Evolutionary conservation across 92 coral and sea anemone species (phyloP).

Genomic region (Nematostella vectensis): DNA sequence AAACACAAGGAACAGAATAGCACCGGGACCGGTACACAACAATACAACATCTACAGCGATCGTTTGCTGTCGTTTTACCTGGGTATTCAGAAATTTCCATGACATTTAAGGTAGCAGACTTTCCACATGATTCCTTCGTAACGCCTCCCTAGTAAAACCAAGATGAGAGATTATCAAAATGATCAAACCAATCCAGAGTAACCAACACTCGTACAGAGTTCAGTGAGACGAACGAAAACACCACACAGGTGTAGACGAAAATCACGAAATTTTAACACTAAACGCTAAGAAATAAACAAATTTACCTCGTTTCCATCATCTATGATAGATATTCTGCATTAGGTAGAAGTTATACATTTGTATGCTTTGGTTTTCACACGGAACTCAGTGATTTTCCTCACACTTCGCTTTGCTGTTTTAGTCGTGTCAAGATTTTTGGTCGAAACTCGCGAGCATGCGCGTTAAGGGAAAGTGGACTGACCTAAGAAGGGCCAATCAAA

Average conservation of each 20-base stretch:
- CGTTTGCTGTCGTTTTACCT: constrained; percentile 32
- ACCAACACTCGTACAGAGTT: constrained; percentile 6
- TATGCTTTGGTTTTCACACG: constrained; percentile 5
- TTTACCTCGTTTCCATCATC: constrained; percentile 18
- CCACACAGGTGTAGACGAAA: neutral
- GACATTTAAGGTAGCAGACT: constrained; percentile 31
- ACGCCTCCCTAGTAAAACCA: constrained; percentile 23
- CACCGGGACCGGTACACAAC: neutral
- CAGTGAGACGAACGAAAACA: constrained; percentile 4
- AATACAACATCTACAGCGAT: neutral
- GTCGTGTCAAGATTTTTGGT: neutral
- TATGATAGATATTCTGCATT: constrained; percentile 10
- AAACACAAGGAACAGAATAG: too few relatives aligned
- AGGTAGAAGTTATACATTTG: neutral
- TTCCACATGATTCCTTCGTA: constrained; percentile 51
- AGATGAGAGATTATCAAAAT: neutral
- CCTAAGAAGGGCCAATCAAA: constrained; percentile 58
- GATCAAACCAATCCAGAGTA: constrained; percentile 8
- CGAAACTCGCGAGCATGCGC: constrained; percentile 56
- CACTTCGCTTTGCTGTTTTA: neutral
- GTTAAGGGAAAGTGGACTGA: constrained; percentile 76
- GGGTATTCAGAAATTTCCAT: constrained; percentile 75
- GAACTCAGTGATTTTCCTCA: neutral
- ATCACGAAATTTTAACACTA: neutral
- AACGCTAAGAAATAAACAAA: constrained; percentile 6